phyloP scores from a whole-genome alignment of 2,888 invertebrate genomes.

The Sinopyrophorus schimmeli region DNA sequence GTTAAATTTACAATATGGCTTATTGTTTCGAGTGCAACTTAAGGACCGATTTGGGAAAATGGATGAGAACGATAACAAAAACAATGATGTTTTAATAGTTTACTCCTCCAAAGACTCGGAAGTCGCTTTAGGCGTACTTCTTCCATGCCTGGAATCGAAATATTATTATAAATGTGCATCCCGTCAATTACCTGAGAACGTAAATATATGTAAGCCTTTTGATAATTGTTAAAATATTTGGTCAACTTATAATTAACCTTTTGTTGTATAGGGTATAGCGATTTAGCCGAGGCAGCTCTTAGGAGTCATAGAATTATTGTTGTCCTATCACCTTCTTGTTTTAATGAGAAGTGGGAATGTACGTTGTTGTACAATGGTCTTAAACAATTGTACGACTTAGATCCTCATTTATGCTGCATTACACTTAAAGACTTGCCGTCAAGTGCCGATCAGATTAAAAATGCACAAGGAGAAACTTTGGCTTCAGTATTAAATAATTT shows the following conservation, averaged over 20 bases:
- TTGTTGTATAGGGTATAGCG: slow-evolving; percentile 60
- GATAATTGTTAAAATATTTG: no score
- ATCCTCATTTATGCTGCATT: slow-evolving; percentile 50
- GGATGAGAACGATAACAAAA: slow-evolving; percentile 59
- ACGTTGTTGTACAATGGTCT: slow-evolving; percentile 52
- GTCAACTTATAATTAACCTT: background rate
- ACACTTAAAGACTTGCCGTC: slow-evolving; percentile 55
- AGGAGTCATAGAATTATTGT: slow-evolving; percentile 57
- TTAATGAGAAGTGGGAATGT: slow-evolving; percentile 57
- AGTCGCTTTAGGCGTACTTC: slow-evolving; percentile 64
- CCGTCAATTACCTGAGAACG: slow-evolving; percentile 48
- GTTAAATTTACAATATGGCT: slow-evolving; percentile 60
- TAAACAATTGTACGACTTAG: slow-evolving; percentile 54
- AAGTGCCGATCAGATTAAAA: slow-evolving; percentile 48
- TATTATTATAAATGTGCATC: slow-evolving; percentile 67
- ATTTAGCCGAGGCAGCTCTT: slow-evolving; percentile 59
- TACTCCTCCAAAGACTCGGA: slow-evolving; percentile 67
- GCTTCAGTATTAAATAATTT: slow-evolving; percentile 56
- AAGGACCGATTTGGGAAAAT: slow-evolving; percentile 57
- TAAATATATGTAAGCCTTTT: slow-evolving; percentile 42
- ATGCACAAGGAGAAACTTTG: slow-evolving; percentile 58
- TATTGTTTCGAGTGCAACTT: slow-evolving; percentile 55
- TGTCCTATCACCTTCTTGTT: slow-evolving; percentile 56
- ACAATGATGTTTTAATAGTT: slow-evolving; percentile 68
- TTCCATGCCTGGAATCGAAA: slow-evolving; percentile 65